A percentile compares a stretch with the other conserved stretches of the same genome.
Conservation (phyloP, 2,113 vertebrate genomes). For the Mola mola region DNA sequence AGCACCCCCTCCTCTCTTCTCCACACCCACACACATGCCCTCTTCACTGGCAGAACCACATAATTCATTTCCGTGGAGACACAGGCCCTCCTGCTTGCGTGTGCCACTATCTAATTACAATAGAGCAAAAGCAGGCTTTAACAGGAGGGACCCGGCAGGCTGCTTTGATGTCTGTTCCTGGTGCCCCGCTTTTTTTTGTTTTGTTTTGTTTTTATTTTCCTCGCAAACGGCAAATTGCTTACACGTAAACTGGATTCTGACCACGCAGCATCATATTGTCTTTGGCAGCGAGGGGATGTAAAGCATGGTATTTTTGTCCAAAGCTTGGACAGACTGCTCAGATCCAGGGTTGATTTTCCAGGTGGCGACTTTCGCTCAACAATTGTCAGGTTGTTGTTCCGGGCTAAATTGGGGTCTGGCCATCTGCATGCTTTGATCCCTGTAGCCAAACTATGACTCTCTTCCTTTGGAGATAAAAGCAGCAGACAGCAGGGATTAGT, state of each 20-base stretch:
- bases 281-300: constrained; percentile 19
- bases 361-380: constrained; percentile 23
- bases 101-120: constrained; percentile 76
- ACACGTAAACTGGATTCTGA: constrained; percentile 16
- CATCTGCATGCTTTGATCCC: constrained; percentile 65
- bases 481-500: constrained; percentile 27
- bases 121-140: constrained; percentile 44
- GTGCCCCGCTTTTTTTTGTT: constrained; percentile 8
- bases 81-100: constrained; percentile 26
- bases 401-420: constrained; percentile 45
- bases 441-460: constrained; percentile 48
- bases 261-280: constrained; percentile 27
- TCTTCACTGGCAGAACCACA: constrained; percentile 41
- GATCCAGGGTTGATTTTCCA: constrained; percentile 8
- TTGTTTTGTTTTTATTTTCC: no score
- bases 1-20: background rate
- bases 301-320: constrained; percentile 33
- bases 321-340: constrained; percentile 49
- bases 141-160: constrained; percentile 29
- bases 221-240: constrained; percentile 31
- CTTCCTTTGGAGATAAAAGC: constrained; percentile 49
- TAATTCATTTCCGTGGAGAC: constrained; percentile 74
- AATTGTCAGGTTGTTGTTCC: constrained; percentile 50
- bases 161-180: constrained; percentile 62
- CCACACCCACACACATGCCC: constrained; percentile 49